A percentile compares a stretch with the other conserved stretches of the same genome.
phyloP scores from a whole-genome alignment of 1,140 invertebrate genomes.

The Anastrepha obliqua region DNA sequence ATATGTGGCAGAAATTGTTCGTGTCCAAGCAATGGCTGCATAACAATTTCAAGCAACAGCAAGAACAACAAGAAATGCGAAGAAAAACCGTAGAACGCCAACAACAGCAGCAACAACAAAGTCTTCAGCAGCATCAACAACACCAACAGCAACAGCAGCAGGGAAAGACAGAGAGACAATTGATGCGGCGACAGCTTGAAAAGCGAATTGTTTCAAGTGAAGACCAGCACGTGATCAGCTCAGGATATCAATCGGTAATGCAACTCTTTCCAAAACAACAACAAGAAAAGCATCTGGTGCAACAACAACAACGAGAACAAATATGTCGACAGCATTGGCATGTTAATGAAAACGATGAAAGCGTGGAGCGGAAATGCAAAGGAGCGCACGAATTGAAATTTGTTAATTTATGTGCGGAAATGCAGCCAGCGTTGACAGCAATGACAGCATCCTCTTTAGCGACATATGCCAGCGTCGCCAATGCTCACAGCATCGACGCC shows the following conservation, averaged over 20 bases:
- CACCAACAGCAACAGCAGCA: neutral
- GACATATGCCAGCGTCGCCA: conserved; percentile 17
- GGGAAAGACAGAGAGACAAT: neutral
- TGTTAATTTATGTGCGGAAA: conserved; percentile 43
- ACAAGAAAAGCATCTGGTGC: too few species aligned
- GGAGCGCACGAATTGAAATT: conserved; percentile 23
- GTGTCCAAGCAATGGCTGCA: neutral
- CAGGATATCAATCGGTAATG: neutral
- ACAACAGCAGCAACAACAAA: neutral
- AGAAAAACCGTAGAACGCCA: neutral
- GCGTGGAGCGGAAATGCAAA: conserved; percentile 23
- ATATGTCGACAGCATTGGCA: conserved; percentile 25
- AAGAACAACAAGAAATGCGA: neutral
- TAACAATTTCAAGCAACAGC: neutral
- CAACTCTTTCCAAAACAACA: conserved; percentile 17
- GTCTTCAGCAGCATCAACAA: neutral
- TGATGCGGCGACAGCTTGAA: neutral
- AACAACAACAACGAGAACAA: neutral
- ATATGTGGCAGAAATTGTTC: conserved; percentile 42
- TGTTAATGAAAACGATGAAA: conserved; percentile 32
- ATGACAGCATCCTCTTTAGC: conserved; percentile 19
- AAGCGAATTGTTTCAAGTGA: conserved; percentile 10
- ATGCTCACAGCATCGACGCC: neutral
- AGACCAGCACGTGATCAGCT: neutral
- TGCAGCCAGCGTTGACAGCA: conserved; percentile 12